Percentiles rank a stretch among this genome's conserved stretches.
These are phyloP conservation scores for Labrus mixtus DNA, from an alignment of 2,113 vertebrate species.

Conservation along the genomic window DNA sequence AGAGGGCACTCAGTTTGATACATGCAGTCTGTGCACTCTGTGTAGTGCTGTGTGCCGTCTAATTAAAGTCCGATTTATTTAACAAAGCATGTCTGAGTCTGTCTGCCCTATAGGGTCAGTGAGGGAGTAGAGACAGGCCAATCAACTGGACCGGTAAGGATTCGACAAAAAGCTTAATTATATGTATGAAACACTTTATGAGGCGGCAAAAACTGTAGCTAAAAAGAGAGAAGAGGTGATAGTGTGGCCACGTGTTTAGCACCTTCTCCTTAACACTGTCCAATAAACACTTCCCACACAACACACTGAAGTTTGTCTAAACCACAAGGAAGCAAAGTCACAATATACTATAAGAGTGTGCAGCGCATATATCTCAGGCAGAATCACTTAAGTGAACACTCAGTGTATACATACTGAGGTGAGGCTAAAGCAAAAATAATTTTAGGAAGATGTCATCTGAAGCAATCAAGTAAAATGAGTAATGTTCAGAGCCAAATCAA, in stretches of 20 bases:
- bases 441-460: too few species aligned
- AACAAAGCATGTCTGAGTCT: slow-evolving; percentile 32
- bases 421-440: too few species aligned
- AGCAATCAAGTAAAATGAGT: too few species aligned
- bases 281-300: slow-evolving; percentile 71
- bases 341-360: slow-evolving; percentile 1
- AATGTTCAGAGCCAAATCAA: too few species aligned
- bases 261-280: slow-evolving; percentile 53
- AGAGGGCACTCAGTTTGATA: slow-evolving; percentile 1
- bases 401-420: slow-evolving; percentile 1
- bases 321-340: slow-evolving; percentile 17
- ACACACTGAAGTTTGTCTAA: slow-evolving; percentile 9
- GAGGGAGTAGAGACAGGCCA: slow-evolving; percentile 12
- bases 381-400: slow-evolving; percentile 14
- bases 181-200: slow-evolving; percentile 12
- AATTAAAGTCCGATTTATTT: slow-evolving; percentile 35
- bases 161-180: slow-evolving; percentile 15
- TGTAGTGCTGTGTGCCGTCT: background rate
- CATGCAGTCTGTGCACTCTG: slow-evolving; percentile 19
- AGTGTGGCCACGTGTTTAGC: slow-evolving; percentile 28
- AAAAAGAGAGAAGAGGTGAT: slow-evolving; percentile 16
- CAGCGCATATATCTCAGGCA: slow-evolving; percentile 1
- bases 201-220: slow-evolving; percentile 1
- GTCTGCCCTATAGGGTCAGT: slow-evolving; percentile 11
- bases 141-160: slow-evolving; percentile 36